Conservation (phyloP, 1,140 invertebrate species). For the Papilio glaucus region DNA sequence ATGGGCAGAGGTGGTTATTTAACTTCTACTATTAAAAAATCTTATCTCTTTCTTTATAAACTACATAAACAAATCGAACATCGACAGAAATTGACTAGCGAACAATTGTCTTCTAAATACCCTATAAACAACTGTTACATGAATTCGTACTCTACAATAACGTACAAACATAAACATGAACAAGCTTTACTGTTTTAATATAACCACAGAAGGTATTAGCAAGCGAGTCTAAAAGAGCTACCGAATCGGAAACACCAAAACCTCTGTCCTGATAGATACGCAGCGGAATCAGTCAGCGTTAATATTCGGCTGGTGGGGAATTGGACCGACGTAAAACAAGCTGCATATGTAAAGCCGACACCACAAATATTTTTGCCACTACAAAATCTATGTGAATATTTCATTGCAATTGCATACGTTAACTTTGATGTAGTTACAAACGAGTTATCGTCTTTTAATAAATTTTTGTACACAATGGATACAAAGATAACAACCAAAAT, state of each 20-base stretch:
- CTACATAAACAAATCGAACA: too few species aligned
- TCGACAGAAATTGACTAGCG: too few species aligned
- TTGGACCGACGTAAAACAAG: constrained; percentile 14
- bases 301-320: constrained; percentile 6
- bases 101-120: too few species aligned
- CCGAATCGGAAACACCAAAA: constrained; percentile 19
- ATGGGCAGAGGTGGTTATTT: too few species aligned
- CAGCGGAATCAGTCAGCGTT: constrained; percentile 14
- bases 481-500: too few species aligned
- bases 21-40: too few species aligned
- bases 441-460: too few species aligned
- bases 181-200: neutral
- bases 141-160: too few species aligned
- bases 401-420: neutral
- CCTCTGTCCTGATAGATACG: constrained; percentile 15
- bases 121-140: too few species aligned
- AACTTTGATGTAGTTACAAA: neutral
- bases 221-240: constrained; percentile 4
- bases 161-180: neutral
- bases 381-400: constrained; percentile 20
- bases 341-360: constrained; percentile 12
- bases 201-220: neutral
- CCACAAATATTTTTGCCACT: constrained; percentile 17
- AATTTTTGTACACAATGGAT: too few species aligned
- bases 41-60: too few species aligned